Conservation (phyloP, 2,113 vertebrate genomes). For the Heterotis niloticus region DNA sequence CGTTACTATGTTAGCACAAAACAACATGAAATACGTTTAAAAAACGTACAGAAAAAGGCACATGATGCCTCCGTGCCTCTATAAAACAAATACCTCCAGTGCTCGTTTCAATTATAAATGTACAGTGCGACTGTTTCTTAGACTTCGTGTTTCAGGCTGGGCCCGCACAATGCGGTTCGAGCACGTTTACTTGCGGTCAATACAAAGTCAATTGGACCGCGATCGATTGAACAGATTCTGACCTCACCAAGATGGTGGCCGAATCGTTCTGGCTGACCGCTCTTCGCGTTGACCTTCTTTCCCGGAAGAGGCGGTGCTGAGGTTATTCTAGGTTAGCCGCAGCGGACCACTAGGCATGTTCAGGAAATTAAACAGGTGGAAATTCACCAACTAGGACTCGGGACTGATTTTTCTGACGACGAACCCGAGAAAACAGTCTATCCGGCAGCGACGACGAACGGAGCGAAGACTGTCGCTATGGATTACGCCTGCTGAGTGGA, state of each 20-base stretch:
- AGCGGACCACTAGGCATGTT: conserved; percentile 37
- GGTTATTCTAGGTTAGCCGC: conserved; percentile 28
- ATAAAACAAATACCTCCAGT: too few species aligned
- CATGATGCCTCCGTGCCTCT: too few species aligned
- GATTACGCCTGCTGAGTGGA: neutral
- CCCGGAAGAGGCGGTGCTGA: conserved; percentile 23
- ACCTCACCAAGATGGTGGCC: conserved; percentile 17
- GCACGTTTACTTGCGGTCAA: neutral
- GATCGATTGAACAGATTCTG: neutral
- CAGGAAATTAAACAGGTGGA: conserved; percentile 66
- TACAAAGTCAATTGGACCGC: neutral
- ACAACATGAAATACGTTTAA: too few species aligned
- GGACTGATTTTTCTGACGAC: neutral
- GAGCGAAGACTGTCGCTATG: neutral
- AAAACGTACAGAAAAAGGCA: too few species aligned
- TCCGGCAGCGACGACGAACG: too few species aligned
- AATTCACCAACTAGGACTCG: conserved; percentile 15
- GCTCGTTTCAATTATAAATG: too few species aligned
- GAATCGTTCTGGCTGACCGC: neutral
- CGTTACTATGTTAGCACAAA: too few species aligned
- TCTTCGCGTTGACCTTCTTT: neutral
- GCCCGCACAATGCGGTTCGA: neutral
- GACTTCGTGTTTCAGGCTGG: neutral
- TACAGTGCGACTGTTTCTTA: too few species aligned
- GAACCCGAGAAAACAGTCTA: neutral